Evolutionary conservation across 2,797 vertebrate species (phyloP).

Genomic region (Sebastes matsubarae): DNA sequence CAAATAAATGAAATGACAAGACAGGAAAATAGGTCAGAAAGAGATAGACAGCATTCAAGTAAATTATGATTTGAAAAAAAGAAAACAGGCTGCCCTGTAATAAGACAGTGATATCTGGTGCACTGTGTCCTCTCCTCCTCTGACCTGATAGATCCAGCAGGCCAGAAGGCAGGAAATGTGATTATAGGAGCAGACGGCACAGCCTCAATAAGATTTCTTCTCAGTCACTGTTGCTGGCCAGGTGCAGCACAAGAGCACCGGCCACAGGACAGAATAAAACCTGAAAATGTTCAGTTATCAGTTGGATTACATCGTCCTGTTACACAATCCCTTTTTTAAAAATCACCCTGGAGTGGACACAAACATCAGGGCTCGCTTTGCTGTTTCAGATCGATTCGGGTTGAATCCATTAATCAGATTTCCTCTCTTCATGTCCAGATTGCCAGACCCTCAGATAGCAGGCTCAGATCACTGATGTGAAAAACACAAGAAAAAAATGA

Average conservation of each 20-base stretch:
- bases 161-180: slow-evolving; percentile 68
- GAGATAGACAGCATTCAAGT: background rate
- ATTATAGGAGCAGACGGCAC: slow-evolving; percentile 61
- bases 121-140: slow-evolving; percentile 18
- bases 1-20: slow-evolving; percentile 16
- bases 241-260: slow-evolving; percentile 44
- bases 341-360: slow-evolving; percentile 20
- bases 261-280: slow-evolving; percentile 33
- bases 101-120: background rate
- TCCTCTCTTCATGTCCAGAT: slow-evolving; percentile 56
- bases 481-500: slow-evolving; percentile 22
- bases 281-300: slow-evolving; percentile 53
- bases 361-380: slow-evolving; percentile 20
- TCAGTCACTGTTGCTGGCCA: slow-evolving; percentile 47
- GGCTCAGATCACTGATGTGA: slow-evolving; percentile 32
- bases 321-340: slow-evolving; percentile 28
- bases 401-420: slow-evolving; percentile 59
- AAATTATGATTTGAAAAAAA: background rate
- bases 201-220: slow-evolving; percentile 64
- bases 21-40: slow-evolving; percentile 4
- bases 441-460: slow-evolving; percentile 34
- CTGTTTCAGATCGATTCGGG: slow-evolving; percentile 25
- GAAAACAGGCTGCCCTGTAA: background rate
- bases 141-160: slow-evolving; percentile 45
- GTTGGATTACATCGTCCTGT: slow-evolving; percentile 40